Evolutionary conservation across 2,113 vertebrate species (phyloP), one percentile per base, ranked within the genome.

Genomic region (Callorhinus ursinus): DNA sequence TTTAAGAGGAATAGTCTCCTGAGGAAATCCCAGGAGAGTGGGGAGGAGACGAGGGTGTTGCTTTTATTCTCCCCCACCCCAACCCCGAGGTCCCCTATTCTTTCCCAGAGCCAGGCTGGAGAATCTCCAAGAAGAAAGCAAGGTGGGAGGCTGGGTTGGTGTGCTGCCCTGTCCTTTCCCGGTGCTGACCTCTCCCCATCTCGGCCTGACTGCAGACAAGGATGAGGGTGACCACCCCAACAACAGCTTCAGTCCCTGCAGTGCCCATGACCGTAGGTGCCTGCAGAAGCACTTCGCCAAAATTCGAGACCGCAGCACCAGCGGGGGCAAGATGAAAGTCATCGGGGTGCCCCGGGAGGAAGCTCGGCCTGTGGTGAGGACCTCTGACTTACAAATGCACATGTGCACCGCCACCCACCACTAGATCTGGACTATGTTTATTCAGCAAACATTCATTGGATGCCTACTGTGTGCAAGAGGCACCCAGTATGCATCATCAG

Each of bases 191-290:
- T 80, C 65, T 92, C 63, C 46, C 49, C 57, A 14, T 92, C 90
- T 88, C 2, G 42, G 4, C 72, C 46, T 46, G 69, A 21, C 81
- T 90, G 39, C 90, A 99, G 99, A 99, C 39, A 98, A 99, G 94
- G 99, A 99, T 84, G 99, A 99, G 95, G 98, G 98, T 0, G 99
- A 99, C 13, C 99, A 99, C 88, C 99, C 99, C 13, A 99, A 99
- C 98, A 99, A 99, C 99, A 99, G 99, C 98, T 99, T 99, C 98
- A 99, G 98, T 98, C 99, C 99, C 26, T 99, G 99, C 98, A 99
- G 99, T 69, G 98, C 98, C 79, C 99, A 99, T 0, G 99, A 99
- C 98, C 99, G 99, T 93, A 99, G 99, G 92, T 99, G 99, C 97
- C 98, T 99, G 90, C 99, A 99, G 99, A 99, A 99, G 98, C 99